Evolutionary conservation across 92 coral and sea anemone genomes (phyloP).

Genomic region (Micromussa lordhowensis): DNA sequence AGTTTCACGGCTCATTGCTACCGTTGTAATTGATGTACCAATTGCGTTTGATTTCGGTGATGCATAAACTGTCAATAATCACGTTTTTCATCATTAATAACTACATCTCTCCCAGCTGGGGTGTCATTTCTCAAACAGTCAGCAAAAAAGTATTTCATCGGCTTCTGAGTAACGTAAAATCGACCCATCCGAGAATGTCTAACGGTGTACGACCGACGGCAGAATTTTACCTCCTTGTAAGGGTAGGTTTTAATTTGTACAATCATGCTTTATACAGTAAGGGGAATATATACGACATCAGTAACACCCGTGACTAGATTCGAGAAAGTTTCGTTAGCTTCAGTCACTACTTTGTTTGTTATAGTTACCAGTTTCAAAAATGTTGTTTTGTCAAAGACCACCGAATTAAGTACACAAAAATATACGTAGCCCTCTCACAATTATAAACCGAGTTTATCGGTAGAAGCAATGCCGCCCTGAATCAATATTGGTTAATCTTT

Average conservation of each 20-base stretch:
- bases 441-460: too few species aligned
- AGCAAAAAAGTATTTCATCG: background rate
- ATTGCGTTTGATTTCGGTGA: background rate
- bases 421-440: too few species aligned
- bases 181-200: background rate
- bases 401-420: too few species aligned
- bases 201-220: background rate
- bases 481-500: too few species aligned
- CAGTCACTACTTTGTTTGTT: too few species aligned
- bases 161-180: background rate
- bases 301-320: background rate
- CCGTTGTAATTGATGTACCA: background rate
- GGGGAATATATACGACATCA: background rate
- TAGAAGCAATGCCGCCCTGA: too few species aligned
- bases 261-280: background rate
- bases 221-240: slow-evolving; percentile 39
- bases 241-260: slow-evolving; percentile 12
- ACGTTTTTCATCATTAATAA: background rate
- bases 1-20: background rate
- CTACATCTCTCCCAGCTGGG: slow-evolving; percentile 14
- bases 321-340: too few species aligned
- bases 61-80: background rate
- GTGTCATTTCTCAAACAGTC: background rate
- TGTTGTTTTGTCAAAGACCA: too few species aligned
- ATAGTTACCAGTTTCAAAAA: too few species aligned